Conservation (phyloP, 2,888 invertebrate species). For the Pseudococcus longispinus region DNA sequence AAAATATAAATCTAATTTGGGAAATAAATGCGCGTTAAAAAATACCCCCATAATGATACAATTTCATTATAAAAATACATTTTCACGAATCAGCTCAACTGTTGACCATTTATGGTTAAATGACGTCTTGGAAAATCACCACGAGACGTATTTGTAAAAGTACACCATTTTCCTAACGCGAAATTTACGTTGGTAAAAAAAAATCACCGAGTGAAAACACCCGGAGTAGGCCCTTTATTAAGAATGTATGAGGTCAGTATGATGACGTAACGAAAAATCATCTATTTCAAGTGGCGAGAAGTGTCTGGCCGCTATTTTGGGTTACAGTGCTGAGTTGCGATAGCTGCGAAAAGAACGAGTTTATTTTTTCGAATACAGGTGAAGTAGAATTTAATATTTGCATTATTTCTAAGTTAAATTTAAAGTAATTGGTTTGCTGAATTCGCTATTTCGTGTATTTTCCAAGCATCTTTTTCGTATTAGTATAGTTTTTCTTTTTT, state of each 20-base stretch:
- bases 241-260: slow-evolving; percentile 44
- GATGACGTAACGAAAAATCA: slow-evolving; percentile 50
- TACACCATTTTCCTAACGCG: neutral
- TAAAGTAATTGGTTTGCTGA: neutral
- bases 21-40: neutral
- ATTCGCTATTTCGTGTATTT: slow-evolving; percentile 36
- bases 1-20: neutral
- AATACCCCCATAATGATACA: neutral
- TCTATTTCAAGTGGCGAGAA: slow-evolving; percentile 47
- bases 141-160: neutral
- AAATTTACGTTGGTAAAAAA: neutral
- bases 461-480: neutral
- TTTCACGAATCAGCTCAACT: neutral
- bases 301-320: slow-evolving; percentile 43
- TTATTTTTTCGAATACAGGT: slow-evolving; percentile 48
- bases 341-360: slow-evolving; percentile 53
- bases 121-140: neutral
- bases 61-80: neutral
- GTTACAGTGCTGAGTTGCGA: slow-evolving; percentile 47
- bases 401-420: slow-evolving; percentile 38
- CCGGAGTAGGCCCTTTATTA: slow-evolving; percentile 36
- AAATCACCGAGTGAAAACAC: slow-evolving; percentile 35
- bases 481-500: neutral
- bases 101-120: neutral
- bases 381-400: slow-evolving; percentile 46